These are phyloP conservation scores for Ramphastos sulfuratus DNA, from an alignment of 2,113 vertebrate species.

Conservation along the genomic window DNA sequence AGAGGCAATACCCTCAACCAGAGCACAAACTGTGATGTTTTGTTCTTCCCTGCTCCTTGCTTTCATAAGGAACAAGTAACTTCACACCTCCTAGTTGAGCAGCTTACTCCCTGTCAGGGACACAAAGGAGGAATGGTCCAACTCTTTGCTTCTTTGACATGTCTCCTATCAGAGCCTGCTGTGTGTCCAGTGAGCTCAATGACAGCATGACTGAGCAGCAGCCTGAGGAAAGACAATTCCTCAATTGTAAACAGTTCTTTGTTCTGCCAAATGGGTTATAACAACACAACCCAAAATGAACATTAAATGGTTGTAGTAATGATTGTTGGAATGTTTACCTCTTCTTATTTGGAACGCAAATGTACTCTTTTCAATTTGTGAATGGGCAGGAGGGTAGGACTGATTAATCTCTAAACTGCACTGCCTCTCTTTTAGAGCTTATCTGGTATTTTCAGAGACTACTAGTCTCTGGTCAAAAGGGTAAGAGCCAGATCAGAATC, in stretches of 20 bases:
- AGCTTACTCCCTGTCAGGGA: background rate
- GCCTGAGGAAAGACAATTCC: background rate
- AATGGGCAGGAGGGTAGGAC: background rate
- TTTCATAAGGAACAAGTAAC: background rate
- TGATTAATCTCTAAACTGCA: background rate
- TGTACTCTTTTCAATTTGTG: background rate
- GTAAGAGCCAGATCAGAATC: background rate
- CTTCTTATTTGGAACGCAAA: background rate
- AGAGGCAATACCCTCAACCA: background rate
- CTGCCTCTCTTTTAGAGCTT: background rate
- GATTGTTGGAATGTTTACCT: background rate
- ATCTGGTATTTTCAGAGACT: background rate
- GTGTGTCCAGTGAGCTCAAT: background rate
- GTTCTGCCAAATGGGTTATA: background rate
- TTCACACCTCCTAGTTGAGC: background rate
- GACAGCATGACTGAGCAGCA: background rate
- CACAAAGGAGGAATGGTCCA: background rate
- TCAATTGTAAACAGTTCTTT: background rate
- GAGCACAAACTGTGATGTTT: background rate
- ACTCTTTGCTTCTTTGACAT: background rate
- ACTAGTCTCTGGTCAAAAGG: background rate
- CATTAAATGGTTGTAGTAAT: background rate
- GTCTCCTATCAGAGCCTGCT: rapidly evolving
- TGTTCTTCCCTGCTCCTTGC: background rate
- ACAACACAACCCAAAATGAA: background rate